Conservation (phyloP, 2,113 vertebrate species). For the Notiomystis cincta region DNA sequence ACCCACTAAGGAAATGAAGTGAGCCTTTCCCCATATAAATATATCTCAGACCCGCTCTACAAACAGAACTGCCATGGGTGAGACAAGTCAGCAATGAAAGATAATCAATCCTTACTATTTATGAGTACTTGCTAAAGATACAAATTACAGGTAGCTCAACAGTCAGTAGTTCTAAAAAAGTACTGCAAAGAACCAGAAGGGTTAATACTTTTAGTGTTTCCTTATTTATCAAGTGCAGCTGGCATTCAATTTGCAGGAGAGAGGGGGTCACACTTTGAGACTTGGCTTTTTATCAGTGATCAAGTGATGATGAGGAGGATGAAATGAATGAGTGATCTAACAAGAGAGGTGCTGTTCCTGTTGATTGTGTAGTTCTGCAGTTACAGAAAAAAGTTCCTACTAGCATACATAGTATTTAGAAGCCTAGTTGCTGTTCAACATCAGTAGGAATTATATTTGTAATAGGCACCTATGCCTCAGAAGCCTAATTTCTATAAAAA, state of each 20-base stretch:
- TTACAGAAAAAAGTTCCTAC: background rate
- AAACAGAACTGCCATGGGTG: background rate
- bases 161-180: background rate
- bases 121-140: background rate
- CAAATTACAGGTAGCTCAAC: background rate
- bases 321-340: background rate
- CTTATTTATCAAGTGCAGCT: background rate
- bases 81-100: background rate
- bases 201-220: background rate
- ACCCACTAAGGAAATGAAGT: too few species aligned
- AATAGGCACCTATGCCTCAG: background rate
- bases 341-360: background rate
- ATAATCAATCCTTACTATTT: background rate
- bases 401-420: background rate
- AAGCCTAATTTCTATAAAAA: background rate
- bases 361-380: background rate
- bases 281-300: background rate
- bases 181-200: background rate
- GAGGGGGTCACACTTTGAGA: background rate
- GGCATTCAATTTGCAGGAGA: background rate
- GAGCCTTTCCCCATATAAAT: background rate
- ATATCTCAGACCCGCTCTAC: background rate
- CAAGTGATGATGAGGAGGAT: background rate
- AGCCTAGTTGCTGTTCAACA: background rate
- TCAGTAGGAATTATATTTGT: background rate